phyloP scores from a whole-genome alignment of 2,888 invertebrate species.

The Branchellion lobata region DNA sequence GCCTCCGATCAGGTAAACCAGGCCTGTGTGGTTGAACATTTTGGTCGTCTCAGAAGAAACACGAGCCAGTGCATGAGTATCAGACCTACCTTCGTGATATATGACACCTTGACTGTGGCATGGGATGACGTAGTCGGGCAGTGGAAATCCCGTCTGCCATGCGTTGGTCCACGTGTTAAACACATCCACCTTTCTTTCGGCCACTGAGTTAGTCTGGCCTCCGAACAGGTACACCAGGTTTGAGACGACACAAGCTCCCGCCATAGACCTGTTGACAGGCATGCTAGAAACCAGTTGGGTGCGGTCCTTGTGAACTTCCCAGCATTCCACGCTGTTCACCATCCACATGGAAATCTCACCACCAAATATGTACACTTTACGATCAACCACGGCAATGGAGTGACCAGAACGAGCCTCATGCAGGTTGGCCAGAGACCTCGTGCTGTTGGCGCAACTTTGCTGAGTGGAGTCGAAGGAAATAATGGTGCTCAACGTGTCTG shows the following conservation, averaged over 20 bases:
- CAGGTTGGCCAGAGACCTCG: background rate
- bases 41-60: too few relatives aligned
- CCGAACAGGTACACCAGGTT: slow-evolving; percentile 36
- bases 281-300: background rate
- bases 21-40: background rate
- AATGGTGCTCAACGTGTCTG: slow-evolving; percentile 1
- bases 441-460: background rate
- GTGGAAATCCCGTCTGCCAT: background rate
- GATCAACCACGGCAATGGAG: slow-evolving; percentile 32
- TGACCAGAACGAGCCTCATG: slow-evolving; percentile 26
- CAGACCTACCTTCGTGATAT: slow-evolving; percentile 25
- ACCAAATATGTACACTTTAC: slow-evolving; percentile 28
- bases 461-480: background rate
- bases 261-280: background rate
- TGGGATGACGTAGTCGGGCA: slow-evolving; percentile 3
- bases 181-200: slow-evolving; percentile 16
- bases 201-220: background rate
- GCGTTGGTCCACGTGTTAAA: slow-evolving; percentile 36
- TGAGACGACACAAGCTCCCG: slow-evolving; percentile 2
- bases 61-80: too few relatives aligned
- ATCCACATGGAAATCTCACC: background rate
- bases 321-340: slow-evolving; percentile 21
- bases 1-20: slow-evolving; percentile 37
- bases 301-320: background rate
- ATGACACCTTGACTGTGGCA: slow-evolving; percentile 30